Evolutionary conservation across 2,888 invertebrate genomes (phyloP).

Genomic region (Monopis laevigella): DNA sequence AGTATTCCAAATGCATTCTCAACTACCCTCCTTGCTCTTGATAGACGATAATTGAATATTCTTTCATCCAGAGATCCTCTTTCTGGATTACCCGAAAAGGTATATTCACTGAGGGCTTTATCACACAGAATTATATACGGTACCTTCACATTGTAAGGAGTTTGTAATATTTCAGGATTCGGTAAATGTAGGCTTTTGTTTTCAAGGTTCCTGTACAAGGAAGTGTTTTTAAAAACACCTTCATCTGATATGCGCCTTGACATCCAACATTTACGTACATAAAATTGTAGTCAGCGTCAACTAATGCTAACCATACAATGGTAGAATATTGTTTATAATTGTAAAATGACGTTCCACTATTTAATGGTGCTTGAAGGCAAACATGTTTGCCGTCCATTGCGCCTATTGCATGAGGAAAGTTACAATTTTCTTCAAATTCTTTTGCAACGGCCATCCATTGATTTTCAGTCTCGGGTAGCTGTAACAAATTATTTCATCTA

Average conservation of each 20-base stretch:
- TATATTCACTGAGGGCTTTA: background rate
- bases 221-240: slow-evolving; percentile 12
- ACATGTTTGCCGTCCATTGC: slow-evolving; percentile 27
- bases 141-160: slow-evolving; percentile 20
- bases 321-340: slow-evolving; percentile 29
- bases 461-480: slow-evolving; percentile 11
- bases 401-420: slow-evolving; percentile 23
- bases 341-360: slow-evolving; percentile 25
- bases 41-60: slow-evolving; percentile 6
- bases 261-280: slow-evolving; percentile 23
- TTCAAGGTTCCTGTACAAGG: background rate
- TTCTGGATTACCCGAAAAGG: background rate
- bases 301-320: slow-evolving; percentile 26
- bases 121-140: slow-evolving; percentile 19
- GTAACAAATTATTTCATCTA: slow-evolving; percentile 14
- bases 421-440: slow-evolving; percentile 16
- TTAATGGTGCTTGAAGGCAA: slow-evolving; percentile 22
- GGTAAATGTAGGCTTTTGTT: slow-evolving; percentile 1
- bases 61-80: background rate
- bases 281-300: slow-evolving; percentile 27
- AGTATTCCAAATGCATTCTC: slow-evolving; percentile 2
- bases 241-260: too few species aligned
- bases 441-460: slow-evolving; percentile 17
- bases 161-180: background rate
- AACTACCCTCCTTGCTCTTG: background rate